Conservation (phyloP, 2,797 vertebrate genomes). For the Pelochelys cantorii region DNA sequence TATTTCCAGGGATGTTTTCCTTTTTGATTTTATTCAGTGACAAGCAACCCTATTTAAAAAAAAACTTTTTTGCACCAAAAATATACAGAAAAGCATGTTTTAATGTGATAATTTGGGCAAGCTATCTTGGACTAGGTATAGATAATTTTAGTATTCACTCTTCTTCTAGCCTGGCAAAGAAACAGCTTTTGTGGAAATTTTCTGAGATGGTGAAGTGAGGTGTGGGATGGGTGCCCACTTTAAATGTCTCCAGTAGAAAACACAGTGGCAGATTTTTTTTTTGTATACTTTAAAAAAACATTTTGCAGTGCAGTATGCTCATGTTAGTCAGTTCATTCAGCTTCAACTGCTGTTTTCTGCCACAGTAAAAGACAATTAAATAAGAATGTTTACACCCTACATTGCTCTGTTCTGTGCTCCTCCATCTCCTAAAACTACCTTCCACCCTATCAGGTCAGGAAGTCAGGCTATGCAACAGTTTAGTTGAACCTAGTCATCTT, state of each 20-base stretch:
- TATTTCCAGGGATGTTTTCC: neutral
- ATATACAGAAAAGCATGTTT: neutral
- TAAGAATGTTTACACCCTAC: neutral
- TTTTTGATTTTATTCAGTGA: neutral
- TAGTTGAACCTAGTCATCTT: conserved; percentile 3
- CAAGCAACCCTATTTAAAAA: accelerated
- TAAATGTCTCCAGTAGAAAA: neutral
- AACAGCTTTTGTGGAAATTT: neutral
- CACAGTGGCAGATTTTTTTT: neutral
- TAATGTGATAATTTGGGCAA: neutral
- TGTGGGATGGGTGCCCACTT: neutral
- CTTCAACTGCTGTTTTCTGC: neutral
- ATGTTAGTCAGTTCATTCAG: neutral
- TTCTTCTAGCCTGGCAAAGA: neutral
- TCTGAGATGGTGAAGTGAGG: neutral
- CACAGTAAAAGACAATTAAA: conserved; percentile 12
- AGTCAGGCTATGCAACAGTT: neutral
- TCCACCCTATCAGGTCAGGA: conserved; percentile 15
- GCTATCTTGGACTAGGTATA: accelerated
- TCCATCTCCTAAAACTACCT: neutral
- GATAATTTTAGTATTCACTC: neutral
- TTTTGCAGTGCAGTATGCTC: neutral
- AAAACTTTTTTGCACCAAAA: neutral
- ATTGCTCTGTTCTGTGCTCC: neutral
- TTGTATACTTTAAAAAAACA: neutral